These are phyloP conservation scores for Gallinago nigripennis DNA, from an alignment of 2,797 vertebrate species.

Conservation along the genomic window DNA sequence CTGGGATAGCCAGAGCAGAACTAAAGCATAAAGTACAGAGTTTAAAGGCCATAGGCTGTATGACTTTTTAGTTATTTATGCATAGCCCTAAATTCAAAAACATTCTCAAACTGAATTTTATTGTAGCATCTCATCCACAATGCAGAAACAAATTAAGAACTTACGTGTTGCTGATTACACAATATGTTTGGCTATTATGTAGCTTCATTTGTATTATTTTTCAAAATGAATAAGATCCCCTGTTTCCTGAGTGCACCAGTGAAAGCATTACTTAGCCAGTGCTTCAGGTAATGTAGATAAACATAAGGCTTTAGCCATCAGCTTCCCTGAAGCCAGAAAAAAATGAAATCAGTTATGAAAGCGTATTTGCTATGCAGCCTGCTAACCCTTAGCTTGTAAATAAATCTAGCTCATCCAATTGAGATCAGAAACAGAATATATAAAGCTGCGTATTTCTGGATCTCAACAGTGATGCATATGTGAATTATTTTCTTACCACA, in stretches of 20 bases:
- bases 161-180: not conserved
- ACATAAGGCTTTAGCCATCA: not conserved
- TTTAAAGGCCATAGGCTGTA: not conserved
- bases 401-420: not conserved
- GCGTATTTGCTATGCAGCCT: not conserved
- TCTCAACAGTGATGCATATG: not conserved
- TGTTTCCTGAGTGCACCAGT: not conserved
- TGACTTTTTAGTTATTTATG: not conserved
- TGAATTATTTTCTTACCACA: not conserved
- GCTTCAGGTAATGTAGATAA: not conserved
- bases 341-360: not conserved
- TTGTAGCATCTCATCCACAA: not conserved
- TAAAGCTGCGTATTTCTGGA: not conserved
- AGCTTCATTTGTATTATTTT: not conserved
- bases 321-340: not conserved
- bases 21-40: not conserved
- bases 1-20: not conserved
- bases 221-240: not conserved
- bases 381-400: not conserved
- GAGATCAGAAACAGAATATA: not conserved
- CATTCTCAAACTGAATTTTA: not conserved
- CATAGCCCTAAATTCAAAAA: not conserved
- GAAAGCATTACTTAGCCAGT: not conserved
- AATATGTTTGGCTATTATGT: not conserved
- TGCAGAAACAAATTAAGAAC: not conserved